Evolutionary conservation across 2,113 vertebrate genomes (phyloP), one percentile per base, ranked within the genome.

Genomic region (Sander lucioperca): DNA sequence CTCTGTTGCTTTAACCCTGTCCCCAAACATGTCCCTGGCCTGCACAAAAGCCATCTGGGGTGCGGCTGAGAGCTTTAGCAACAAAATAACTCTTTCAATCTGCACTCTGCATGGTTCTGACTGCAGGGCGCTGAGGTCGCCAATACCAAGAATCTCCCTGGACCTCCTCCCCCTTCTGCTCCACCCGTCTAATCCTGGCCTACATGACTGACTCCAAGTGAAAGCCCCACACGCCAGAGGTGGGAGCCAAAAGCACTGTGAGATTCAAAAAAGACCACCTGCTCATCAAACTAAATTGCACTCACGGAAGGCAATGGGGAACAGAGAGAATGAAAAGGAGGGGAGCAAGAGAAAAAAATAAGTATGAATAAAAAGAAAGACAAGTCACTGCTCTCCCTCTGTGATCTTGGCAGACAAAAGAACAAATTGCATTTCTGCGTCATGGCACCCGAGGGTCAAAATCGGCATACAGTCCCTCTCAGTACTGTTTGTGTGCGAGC

Each of bases 221-320:
- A 93, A 93, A 91, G 84, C 88, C 83, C 84, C 80, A 75, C 91
- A 90, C 89, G 77, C 85, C 89, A 91, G 85, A 89, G 90, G 86
- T 90, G 88, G 86, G 86, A 90, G 89, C 90, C 91, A 90, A 78
- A 90, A 86, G 82, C 81, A 85, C 88, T 86, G 91, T 71, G 88
- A 82, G 85, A 86, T 80, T 87, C 33, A 88, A 89, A 89, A 70
- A 90, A 89, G 92, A 93, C 93, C 94, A 95, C 94, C 94, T 94
- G 94, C 92, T 94, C 88, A 81, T 91, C 92, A 90, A 92, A 94
- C 88, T 94, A 92, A 94, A 94, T 93, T 94, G 89, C 91, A 91
- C 87, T 91, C 86, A 67, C 80, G 84, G 74, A 88, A 86, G 68
- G 85, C 82, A 82, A 79, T 45, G 53, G 64, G 54, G 59, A 80